phyloP scores from a whole-genome alignment of 1,140 invertebrate genomes.

The Achatina immaculata region DNA sequence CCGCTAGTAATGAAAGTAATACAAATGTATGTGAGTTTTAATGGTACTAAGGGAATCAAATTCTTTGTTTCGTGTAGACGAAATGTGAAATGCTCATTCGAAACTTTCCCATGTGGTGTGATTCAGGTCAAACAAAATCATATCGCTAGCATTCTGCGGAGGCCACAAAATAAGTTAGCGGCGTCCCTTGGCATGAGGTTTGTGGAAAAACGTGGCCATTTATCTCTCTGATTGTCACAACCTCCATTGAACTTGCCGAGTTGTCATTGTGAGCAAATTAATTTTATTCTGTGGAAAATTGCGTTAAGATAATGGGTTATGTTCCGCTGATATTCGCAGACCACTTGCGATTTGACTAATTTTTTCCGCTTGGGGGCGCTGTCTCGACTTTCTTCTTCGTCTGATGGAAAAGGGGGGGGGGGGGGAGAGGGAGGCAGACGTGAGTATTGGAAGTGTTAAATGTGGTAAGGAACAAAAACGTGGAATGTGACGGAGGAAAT shows the following conservation, averaged over 20 bases:
- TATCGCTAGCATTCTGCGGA: neutral
- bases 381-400: neutral
- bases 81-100: neutral
- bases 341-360: conserved; percentile 6
- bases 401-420: too few relatives aligned
- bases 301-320: conserved; percentile 10
- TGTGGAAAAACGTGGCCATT: neutral
- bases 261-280: conserved; percentile 14
- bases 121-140: neutral
- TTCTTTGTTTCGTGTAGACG: too few relatives aligned
- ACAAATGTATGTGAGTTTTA: too few relatives aligned
- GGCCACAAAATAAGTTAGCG: conserved; percentile 5
- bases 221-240: conserved; percentile 6
- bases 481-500: too few relatives aligned
- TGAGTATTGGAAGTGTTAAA: too few relatives aligned
- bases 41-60: too few relatives aligned
- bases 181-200: neutral
- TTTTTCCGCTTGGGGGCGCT: neutral
- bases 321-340: neutral
- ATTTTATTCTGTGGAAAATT: conserved; percentile 11
- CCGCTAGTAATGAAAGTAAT: too few relatives aligned
- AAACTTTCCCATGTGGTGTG: neutral
- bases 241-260: conserved; percentile 5
- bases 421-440: too few relatives aligned
- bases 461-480: too few relatives aligned